Evolutionary conservation across 2,888 invertebrate genomes (phyloP), one percentile per base, ranked within the genome.

Genomic region (Cryptus armator): DNA sequence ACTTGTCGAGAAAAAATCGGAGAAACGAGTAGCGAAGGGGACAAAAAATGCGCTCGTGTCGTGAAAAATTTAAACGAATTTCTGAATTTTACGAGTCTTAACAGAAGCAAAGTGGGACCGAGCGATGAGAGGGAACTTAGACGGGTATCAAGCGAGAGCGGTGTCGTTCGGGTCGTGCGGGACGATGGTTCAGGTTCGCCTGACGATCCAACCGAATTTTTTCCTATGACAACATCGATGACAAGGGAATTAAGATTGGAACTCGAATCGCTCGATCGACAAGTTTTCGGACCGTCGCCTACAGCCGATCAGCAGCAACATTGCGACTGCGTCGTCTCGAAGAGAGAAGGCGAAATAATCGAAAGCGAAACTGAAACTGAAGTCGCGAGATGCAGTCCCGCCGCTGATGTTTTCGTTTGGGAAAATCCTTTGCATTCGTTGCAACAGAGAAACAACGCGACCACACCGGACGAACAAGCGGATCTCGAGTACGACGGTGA

Each of bases 11-110:
- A 87, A 32, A 91, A 89, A 76, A 85, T 79, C 62, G 89, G 85
- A 29, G 90, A 90, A 9, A 89, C 89, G 48, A 87, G 81, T n/a
- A 87, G 89, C 14, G 84, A 86, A 14, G 71, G 85, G 3, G 93
- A 93, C 48, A 92, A 92, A 46, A 93, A 93, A 76, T 92, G 92
- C 48, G 92, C 92, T 16, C 94, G 95, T 75, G 94, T 96, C 10
- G 97, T 98, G 2, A 97, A 97, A 93, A 98, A 98, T 93, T 94
- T 98, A 51, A 97, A 97, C 90, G 98, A 98, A 94, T 98, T 98
- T 92, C 94, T 97, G 0, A 97, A 96, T 90, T 97, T 98, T 90
- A 96, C 97, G 0, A 95, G 96, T 2, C 94, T 95, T 1, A 96
- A 95, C 91, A 96, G 96, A 92, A 95, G 93, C 89, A 95, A 95